Conservation (phyloP, 2,888 invertebrate genomes). For the Aelia acuminata region DNA sequence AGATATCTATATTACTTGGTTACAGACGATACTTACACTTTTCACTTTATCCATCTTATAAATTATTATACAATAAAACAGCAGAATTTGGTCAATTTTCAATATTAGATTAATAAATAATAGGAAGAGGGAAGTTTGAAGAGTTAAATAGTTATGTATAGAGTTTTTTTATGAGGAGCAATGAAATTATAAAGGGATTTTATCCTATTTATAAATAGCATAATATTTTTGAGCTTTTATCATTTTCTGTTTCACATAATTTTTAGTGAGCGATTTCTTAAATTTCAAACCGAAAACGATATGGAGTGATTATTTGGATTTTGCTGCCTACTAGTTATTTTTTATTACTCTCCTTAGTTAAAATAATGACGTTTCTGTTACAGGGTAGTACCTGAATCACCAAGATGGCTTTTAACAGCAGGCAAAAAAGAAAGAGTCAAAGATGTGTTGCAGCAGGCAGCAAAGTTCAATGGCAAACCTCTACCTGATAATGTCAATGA, state of each 20-base stretch:
- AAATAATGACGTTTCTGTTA: neutral
- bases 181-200: too few relatives aligned
- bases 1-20: too few relatives aligned
- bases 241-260: neutral
- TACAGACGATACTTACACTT: too few relatives aligned
- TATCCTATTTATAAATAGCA: too few relatives aligned
- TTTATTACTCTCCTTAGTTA: neutral
- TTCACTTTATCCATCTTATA: too few relatives aligned
- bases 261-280: neutral
- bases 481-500: conserved; percentile 79
- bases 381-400: neutral
- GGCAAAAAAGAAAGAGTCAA: neutral
- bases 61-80: too few relatives aligned
- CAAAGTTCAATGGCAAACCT: conserved; percentile 73
- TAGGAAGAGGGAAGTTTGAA: neutral
- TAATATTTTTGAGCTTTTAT: neutral
- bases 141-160: too few relatives aligned
- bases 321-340: neutral
- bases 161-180: too few relatives aligned
- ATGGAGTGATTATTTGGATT: neutral
- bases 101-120: neutral
- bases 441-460: neutral
- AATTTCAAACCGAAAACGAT: neutral
- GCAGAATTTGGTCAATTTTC: neutral
- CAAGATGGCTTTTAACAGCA: neutral